Evolutionary conservation across 2,797 vertebrate genomes (phyloP).

Genomic region (Sebastes variabilis): DNA sequence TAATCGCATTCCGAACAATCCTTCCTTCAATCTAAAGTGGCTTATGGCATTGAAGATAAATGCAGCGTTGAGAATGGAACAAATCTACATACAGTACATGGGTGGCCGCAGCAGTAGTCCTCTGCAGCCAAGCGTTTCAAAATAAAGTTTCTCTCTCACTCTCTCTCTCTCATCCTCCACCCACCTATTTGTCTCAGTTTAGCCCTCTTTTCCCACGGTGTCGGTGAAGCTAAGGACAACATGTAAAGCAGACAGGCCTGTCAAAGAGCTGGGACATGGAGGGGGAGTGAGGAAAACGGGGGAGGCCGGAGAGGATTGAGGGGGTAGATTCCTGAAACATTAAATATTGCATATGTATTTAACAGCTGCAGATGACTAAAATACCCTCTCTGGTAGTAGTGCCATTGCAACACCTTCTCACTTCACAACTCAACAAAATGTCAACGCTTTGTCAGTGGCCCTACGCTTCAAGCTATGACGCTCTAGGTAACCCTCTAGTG

Average conservation of each 20-base stretch:
- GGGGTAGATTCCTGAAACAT: background rate
- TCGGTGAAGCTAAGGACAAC: background rate
- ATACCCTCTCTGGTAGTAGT: background rate
- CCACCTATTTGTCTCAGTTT: background rate
- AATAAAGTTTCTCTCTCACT: background rate
- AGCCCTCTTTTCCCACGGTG: background rate
- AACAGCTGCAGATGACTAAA: background rate
- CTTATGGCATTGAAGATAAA: conserved; percentile 13
- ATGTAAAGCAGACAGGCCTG: conserved; percentile 11
- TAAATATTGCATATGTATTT: background rate
- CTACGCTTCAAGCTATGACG: too few relatives aligned
- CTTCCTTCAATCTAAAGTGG: conserved; percentile 22
- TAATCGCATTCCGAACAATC: conserved; percentile 31
- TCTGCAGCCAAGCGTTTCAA: background rate
- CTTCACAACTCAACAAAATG: background rate
- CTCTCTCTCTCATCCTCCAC: background rate
- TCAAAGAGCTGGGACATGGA: background rate
- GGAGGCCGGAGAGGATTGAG: too few relatives aligned
- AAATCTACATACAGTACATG: background rate
- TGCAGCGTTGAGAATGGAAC: conserved; percentile 9
- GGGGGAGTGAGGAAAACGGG: too few relatives aligned
- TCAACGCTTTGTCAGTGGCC: too few relatives aligned
- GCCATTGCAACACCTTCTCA: background rate
- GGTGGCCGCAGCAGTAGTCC: background rate
- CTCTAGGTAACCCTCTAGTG: too few relatives aligned